Conservation (phyloP, 2,113 vertebrate genomes). For the Petromus typicus region DNA sequence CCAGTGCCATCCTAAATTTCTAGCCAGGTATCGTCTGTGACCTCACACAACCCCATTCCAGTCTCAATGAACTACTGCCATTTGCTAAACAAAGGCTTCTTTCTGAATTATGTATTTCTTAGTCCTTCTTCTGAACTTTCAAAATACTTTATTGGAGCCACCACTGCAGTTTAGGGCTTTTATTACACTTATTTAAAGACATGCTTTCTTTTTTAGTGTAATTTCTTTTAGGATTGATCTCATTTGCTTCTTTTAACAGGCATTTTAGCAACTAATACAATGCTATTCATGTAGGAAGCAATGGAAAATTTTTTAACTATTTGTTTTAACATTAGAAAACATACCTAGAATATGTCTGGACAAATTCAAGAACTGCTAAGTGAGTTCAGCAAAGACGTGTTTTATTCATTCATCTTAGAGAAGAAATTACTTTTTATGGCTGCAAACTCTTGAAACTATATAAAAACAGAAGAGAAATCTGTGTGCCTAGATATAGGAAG, state of each 20-base stretch:
- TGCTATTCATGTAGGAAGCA: slow-evolving; percentile 21
- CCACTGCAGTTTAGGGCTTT: neutral
- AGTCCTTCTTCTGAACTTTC: neutral
- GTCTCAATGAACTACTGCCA: neutral
- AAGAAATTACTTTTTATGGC: slow-evolving; percentile 6
- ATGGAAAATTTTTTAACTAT: neutral
- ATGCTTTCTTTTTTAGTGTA: neutral
- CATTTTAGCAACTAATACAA: neutral
- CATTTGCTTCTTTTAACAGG: neutral
- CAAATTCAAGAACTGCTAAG: neutral
- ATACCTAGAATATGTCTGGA: neutral
- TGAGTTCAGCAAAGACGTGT: slow-evolving; percentile 28
- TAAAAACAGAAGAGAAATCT: neutral
- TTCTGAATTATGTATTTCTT: neutral
- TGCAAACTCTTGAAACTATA: neutral
- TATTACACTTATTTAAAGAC: neutral
- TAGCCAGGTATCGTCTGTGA: neutral
- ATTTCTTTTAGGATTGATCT: neutral
- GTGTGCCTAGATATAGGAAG: neutral
- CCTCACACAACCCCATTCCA: neutral
- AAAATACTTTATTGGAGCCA: neutral
- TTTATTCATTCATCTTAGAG: slow-evolving; percentile 7
- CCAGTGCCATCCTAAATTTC: neutral
- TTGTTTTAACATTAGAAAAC: neutral
- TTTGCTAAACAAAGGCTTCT: neutral